Evolutionary conservation across 2,888 invertebrate genomes (phyloP).

Genomic region (Slavum lentiscoides): DNA sequence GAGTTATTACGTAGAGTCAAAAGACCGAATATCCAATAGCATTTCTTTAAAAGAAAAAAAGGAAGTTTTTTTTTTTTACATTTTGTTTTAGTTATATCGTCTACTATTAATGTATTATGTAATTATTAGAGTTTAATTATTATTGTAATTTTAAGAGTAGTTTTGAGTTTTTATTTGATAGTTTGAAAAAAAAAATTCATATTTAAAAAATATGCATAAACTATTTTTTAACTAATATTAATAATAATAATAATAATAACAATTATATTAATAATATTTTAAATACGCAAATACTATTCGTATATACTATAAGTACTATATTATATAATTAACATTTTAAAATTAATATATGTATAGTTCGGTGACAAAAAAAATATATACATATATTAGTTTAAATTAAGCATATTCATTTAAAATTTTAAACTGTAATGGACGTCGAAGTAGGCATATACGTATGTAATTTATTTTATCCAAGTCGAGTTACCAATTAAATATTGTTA

Average conservation of each 20-base stretch:
- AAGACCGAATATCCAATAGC: conserved; percentile 2
- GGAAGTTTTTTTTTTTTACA: neutral
- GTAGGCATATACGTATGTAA: neutral
- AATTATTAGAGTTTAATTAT: too few species aligned
- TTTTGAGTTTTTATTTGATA: too few species aligned
- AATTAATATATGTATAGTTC: conserved; percentile 25
- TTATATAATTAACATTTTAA: conserved; percentile 24
- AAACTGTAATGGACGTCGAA: neutral
- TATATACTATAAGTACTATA: neutral
- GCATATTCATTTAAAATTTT: neutral
- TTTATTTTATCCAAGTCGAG: conserved; percentile 6
- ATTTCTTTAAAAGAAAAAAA: neutral
- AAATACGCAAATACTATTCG: conserved; percentile 1
- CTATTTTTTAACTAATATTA: neutral
- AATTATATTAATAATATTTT: conserved; percentile 1
- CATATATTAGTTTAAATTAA: neutral
- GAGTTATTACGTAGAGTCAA: neutral
- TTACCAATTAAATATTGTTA: conserved; percentile 18
- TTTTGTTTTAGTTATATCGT: conserved; percentile 1
- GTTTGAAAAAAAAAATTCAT: too few species aligned
- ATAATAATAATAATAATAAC: neutral
- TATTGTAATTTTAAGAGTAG: too few species aligned
- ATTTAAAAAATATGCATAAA: neutral
- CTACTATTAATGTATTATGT: neutral
- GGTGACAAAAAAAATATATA: conserved; percentile 3